Conservation (phyloP, 1,140 invertebrate species). For the Drosophila bocqueti region DNA sequence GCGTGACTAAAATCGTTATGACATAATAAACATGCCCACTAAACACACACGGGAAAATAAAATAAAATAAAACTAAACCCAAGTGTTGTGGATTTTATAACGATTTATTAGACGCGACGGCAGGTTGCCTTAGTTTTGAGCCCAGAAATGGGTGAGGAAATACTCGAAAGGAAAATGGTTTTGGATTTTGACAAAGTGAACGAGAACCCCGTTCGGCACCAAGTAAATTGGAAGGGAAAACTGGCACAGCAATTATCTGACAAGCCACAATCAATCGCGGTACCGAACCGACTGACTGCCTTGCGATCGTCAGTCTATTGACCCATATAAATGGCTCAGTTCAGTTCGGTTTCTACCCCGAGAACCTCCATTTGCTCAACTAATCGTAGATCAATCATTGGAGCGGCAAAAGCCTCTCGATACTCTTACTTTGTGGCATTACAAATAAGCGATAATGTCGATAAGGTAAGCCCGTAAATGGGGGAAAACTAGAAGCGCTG, state of each 20-base stretch:
- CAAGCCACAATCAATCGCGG: conserved; percentile 52
- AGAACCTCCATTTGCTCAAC: conserved; percentile 44
- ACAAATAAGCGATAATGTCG: conserved; percentile 1
- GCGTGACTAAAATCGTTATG: conserved; percentile 74
- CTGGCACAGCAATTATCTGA: conserved; percentile 51
- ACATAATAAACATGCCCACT: conserved; percentile 54
- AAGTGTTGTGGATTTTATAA: conserved; percentile 46
- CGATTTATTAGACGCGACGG: conserved; percentile 51
- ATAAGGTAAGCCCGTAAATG: conserved; percentile 37
- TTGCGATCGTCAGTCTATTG: conserved; percentile 49
- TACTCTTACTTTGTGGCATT: conserved; percentile 41
- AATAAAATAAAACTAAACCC: conserved; percentile 21
- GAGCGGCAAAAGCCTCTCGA: conserved; percentile 32
- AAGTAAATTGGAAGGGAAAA: conserved; percentile 30
- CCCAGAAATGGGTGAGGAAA: not conserved
- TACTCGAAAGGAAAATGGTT: conserved; percentile 9
- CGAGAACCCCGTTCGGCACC: not conserved
- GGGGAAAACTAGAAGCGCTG: not conserved
- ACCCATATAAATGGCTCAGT: conserved; percentile 48
- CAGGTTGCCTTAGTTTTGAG: conserved; percentile 30
- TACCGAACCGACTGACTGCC: not conserved
- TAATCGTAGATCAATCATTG: conserved; percentile 58
- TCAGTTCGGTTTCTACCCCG: conserved; percentile 7
- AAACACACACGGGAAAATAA: conserved; percentile 21
- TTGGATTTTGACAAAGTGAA: conserved; percentile 22